Base-by-base conservation (phyloP, 2,888 invertebrate genomes). In the Caenorhabditis angaria region DNA sequence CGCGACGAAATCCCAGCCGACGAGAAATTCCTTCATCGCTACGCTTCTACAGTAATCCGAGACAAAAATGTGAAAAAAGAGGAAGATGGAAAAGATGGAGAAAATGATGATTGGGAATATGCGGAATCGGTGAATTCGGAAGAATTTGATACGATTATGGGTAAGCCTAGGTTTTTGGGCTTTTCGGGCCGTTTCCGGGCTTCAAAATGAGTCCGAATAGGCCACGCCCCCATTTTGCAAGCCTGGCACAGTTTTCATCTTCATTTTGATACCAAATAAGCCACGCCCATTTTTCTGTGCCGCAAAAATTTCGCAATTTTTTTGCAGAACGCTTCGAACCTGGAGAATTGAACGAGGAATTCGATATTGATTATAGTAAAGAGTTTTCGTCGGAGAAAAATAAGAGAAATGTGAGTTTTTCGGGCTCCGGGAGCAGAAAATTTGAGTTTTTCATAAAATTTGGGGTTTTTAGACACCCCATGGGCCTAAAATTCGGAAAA, bases 11-110 rank as follows among this genome's bases (percentile, higher is more conserved):
- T 97, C 83, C 96, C 96, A 0, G 93, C 93, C 0, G 97, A 97
- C 84, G 97, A 97, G 88, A 90, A 91, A 70, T 95, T 93, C 88
- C 90, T 94, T 80, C 93, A 94, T 85, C 91, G 91, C 77, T 87
- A 65, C 70, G 83, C 82, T 18, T 73, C 79, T 8, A 56, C 76
- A 32, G 75, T 82, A 12, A 59, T 81, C 10, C 72, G 76, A 29
- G 55, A 61, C 10, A 78, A 75, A 60, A 67, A 47, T 32, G 60
- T 54, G n/a, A 67, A 74, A 50, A 64, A 71, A 61, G 72, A 75
- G 53, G 58, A 61, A 8, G 72, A 73, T 12, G 58, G 59, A 5
- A 71, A 75, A 18, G 78, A 83, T 20, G 91, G n/a, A n/a, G n/a
- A n/a, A n/a, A n/a, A 91, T 54, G 91, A 91, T 6, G 91, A 92